Conservation (phyloP, 37 sponge, comb jelly and placozoan genomes). For the Theonella swinhoei region DNA sequence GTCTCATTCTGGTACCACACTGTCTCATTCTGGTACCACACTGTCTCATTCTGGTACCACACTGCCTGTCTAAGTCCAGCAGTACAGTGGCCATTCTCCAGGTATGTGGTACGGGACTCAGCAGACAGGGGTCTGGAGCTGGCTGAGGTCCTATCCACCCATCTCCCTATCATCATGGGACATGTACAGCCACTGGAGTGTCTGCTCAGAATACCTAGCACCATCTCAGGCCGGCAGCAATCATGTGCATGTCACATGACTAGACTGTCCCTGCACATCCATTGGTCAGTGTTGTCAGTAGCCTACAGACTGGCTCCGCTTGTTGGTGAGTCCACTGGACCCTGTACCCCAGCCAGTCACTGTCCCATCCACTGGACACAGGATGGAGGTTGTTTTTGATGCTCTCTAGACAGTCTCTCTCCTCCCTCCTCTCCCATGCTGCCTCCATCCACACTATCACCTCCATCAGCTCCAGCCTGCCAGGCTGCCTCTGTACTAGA, state of each 20-base stretch:
- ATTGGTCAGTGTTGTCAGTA: not conserved
- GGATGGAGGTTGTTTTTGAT: not conserved
- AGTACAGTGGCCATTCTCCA: too few relatives aligned
- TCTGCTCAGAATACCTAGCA: too few relatives aligned
- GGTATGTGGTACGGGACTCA: not conserved
- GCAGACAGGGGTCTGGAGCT: too few relatives aligned
- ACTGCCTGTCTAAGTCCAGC: too few relatives aligned
- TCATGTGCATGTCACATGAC: not conserved
- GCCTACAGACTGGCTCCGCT: not conserved
- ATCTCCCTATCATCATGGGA: not conserved
- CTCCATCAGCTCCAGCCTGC: not conserved
- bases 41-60: too few relatives aligned
- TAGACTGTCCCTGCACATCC: not conserved
- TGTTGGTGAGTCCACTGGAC: not conserved
- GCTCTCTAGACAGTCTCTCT: not conserved
- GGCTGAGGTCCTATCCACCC: not conserved
- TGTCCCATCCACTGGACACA: too few relatives aligned
- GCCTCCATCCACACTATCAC: not conserved
- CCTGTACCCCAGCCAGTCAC: too few relatives aligned
- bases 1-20: too few relatives aligned
- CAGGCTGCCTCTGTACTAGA: constrained; percentile 9
- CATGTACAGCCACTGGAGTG: not conserved
- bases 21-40: too few relatives aligned
- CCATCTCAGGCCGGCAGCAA: not conserved
- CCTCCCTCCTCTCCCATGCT: not conserved